Conservation (phyloP, 2,797 vertebrate species). For the Xenentodon cancila region DNA sequence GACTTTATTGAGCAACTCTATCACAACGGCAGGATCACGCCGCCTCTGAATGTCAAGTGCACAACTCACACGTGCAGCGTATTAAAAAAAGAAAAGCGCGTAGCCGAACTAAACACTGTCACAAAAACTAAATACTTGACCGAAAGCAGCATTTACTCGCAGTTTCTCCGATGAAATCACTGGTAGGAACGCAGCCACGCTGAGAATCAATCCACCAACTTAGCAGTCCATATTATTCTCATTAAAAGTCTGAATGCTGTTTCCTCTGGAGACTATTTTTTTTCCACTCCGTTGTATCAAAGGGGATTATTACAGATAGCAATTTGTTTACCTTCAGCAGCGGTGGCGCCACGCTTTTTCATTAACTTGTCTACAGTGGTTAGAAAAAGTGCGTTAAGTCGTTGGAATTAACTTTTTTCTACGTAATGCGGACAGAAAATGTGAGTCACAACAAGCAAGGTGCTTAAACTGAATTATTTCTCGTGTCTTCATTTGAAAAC, state of each 20-base stretch:
- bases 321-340: background rate
- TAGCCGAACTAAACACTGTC: slow-evolving; percentile 2
- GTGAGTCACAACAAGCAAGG: too few relatives aligned
- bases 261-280: background rate
- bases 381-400: too few relatives aligned
- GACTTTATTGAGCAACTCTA: too few relatives aligned
- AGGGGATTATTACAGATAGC: background rate
- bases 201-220: slow-evolving; percentile 3
- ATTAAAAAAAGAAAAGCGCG: background rate
- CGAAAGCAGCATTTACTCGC: slow-evolving; percentile 1
- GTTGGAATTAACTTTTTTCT: too few relatives aligned
- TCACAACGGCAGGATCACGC: background rate
- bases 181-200: background rate
- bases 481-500: too few relatives aligned
- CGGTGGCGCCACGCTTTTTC: too few relatives aligned
- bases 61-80: too few relatives aligned
- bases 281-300: background rate
- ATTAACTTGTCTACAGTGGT: too few relatives aligned
- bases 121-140: background rate
- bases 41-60: too few relatives aligned
- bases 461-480: too few relatives aligned
- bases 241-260: slow-evolving; percentile 6
- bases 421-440: too few relatives aligned
- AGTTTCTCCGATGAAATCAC: slow-evolving; percentile 2
- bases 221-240: slow-evolving; percentile 1